A percentile compares a stretch with the other conserved stretches of the same genome.
Conservation (phyloP, 2,113 vertebrate genomes). For the Salminus brasiliensis region DNA sequence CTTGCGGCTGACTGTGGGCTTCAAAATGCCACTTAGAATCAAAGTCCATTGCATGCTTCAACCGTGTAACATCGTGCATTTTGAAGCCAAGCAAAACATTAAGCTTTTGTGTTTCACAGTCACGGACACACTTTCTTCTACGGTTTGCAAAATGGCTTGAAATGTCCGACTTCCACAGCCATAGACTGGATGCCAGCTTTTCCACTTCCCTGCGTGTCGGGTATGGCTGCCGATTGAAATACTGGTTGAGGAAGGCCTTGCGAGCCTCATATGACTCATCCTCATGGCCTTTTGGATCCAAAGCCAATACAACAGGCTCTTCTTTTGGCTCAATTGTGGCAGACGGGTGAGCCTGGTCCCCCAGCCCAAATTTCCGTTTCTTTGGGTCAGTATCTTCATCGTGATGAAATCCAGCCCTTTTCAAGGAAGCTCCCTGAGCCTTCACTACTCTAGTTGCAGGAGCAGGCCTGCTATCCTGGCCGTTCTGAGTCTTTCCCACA, state of each 20-base stretch:
- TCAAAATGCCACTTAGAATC: constrained; percentile 78
- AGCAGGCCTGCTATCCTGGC: constrained; percentile 85
- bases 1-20: constrained; percentile 70
- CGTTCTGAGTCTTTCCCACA: constrained; percentile 94
- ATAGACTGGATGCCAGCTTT: constrained; percentile 90
- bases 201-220: constrained; percentile 90
- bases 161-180: constrained; percentile 97
- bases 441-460: constrained; percentile 81
- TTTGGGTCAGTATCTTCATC: constrained; percentile 84
- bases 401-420: constrained; percentile 81
- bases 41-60: constrained; percentile 87
- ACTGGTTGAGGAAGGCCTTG: constrained; percentile 92
- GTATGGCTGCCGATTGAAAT: constrained; percentile 92
- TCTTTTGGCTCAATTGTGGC: constrained; percentile 86
- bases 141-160: constrained; percentile 91
- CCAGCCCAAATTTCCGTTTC: constrained; percentile 80
- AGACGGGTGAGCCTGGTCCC: constrained; percentile 63
- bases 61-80: constrained; percentile 88
- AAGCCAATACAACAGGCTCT: constrained; percentile 87
- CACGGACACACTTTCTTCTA: constrained; percentile 87
- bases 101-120: constrained; percentile 85
- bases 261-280: constrained; percentile 92
- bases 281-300: constrained; percentile 94
- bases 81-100: constrained; percentile 91
- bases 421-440: constrained; percentile 79